phyloP scores from a whole-genome alignment of 1,140 invertebrate genomes.

The Halictus rubicundus region DNA sequence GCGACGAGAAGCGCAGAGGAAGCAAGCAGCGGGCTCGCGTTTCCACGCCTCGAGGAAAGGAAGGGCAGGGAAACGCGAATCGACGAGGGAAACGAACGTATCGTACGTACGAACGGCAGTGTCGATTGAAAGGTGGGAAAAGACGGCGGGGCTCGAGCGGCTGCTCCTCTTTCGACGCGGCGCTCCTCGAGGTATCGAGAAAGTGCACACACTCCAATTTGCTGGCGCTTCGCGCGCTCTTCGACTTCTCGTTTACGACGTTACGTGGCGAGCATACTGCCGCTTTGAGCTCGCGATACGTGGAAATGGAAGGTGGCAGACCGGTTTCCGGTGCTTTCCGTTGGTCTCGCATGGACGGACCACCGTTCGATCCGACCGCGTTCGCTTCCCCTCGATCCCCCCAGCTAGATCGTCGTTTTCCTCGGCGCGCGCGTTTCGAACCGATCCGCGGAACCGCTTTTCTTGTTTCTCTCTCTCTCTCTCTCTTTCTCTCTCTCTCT shows the following conservation, averaged over 20 bases:
- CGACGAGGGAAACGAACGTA: too few species aligned
- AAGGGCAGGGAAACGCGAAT: background rate
- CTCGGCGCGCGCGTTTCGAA: background rate
- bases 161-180: slow-evolving; percentile 23
- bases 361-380: too few species aligned
- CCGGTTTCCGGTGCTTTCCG: background rate
- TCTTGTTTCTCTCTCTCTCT: background rate
- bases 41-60: too few species aligned
- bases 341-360: background rate
- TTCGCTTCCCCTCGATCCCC: too few species aligned
- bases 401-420: background rate
- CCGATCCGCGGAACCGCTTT: background rate
- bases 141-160: background rate
- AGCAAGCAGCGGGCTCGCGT: too few species aligned
- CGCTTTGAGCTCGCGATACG: slow-evolving; percentile 10
- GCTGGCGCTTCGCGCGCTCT: slow-evolving; percentile 35
- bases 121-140: slow-evolving; percentile 28
- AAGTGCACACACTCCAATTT: slow-evolving; percentile 46
- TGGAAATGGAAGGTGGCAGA: slow-evolving; percentile 4
- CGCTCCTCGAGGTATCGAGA: slow-evolving; percentile 24
- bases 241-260: slow-evolving; percentile 58
- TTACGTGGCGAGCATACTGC: slow-evolving; percentile 57
- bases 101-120: too few species aligned
- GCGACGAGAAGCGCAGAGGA: too few species aligned
- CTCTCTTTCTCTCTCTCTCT: background rate